Conservation (phyloP, 2,797 vertebrate genomes). For the Meriones psammophilus region DNA sequence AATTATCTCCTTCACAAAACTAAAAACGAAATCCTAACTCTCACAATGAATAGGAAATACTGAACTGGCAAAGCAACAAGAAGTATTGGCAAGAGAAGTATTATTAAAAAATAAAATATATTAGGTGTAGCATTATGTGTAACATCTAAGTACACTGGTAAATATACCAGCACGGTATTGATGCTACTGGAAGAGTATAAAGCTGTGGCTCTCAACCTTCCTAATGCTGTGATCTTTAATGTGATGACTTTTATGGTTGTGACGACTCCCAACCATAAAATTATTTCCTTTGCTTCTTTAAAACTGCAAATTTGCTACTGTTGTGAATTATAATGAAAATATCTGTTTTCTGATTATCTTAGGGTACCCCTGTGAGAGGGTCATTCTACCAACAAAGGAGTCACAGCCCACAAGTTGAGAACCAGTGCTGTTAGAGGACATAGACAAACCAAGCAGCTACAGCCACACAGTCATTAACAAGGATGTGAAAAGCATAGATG, state of each 20-base stretch:
- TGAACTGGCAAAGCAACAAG: not conserved
- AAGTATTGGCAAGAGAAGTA: not conserved
- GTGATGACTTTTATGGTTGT: not conserved
- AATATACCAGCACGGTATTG: not conserved
- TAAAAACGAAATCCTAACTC: not conserved
- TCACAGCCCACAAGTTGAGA: not conserved
- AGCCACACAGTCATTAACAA: not conserved
- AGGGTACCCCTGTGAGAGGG: not conserved
- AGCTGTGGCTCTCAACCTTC: not conserved
- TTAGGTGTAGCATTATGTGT: not conserved
- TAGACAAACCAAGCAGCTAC: not conserved
- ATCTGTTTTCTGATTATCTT: not conserved
- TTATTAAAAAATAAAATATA: no score
- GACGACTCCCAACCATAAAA: not conserved
- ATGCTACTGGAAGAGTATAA: not conserved
- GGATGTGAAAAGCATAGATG: not conserved
- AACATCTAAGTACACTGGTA: not conserved
- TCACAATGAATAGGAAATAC: not conserved
- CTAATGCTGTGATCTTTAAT: not conserved
- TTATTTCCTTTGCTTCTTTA: not conserved
- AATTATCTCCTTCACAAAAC: not conserved
- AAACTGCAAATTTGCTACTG: not conserved
- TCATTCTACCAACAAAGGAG: not conserved
- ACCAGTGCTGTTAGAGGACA: not conserved
- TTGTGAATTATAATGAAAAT: not conserved